Evolutionary conservation across 2,888 invertebrate genomes (phyloP).

Genomic region (Hofmannophila pseudospretella): DNA sequence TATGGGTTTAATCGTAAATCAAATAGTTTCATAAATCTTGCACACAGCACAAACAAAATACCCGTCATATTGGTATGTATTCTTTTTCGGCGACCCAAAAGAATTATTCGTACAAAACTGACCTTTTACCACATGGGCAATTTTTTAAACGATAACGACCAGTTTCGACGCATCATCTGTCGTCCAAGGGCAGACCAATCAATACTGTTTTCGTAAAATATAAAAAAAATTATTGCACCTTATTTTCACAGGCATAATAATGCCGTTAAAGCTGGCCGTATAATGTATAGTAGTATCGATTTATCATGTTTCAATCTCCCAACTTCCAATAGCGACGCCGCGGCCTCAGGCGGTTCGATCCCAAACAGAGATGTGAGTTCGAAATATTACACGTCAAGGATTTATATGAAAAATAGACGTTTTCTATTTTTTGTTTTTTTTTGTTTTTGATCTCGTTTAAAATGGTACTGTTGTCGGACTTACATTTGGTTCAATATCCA

Average conservation of each 20-base stretch:
- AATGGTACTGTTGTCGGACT: no score
- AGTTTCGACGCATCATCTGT: conserved; percentile 7
- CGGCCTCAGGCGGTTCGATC: conserved; percentile 29
- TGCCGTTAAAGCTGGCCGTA: conserved; percentile 30
- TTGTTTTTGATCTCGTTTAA: background rate
- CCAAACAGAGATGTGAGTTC: conserved; percentile 19
- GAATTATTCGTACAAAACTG: background rate
- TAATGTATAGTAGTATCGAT: conserved; percentile 39
- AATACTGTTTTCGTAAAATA: conserved; percentile 43
- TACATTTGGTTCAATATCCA: no score
- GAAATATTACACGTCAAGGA: conserved; percentile 28
- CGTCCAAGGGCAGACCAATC: conserved; percentile 24
- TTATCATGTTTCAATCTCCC: conserved; percentile 63
- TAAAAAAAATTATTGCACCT: conserved; percentile 42
- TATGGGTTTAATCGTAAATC: no score
- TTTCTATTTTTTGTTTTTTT: conserved; percentile 6
- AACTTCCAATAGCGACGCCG: conserved; percentile 26
- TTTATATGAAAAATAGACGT: conserved; percentile 11
- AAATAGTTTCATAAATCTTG: no score
- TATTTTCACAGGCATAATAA: conserved; percentile 42
- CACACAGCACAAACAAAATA: no score
- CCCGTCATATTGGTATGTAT: no score
- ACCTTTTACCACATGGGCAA: background rate
- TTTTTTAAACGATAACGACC: background rate
- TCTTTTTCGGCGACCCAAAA: background rate